Evolutionary conservation across 2,888 invertebrate species (phyloP).

Genomic region (Tetragonisca angustula): DNA sequence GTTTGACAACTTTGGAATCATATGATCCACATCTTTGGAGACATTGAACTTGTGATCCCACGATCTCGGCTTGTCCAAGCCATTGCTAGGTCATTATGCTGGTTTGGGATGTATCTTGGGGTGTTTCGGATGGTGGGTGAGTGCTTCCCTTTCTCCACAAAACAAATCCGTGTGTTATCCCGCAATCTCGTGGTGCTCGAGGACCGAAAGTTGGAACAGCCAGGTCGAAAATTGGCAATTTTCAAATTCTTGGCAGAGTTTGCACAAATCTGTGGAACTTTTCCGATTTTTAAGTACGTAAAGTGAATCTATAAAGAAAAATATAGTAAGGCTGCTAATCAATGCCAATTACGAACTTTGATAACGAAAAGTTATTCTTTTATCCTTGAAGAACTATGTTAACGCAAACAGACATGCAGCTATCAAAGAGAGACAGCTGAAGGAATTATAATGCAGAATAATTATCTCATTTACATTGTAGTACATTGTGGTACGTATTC

Average conservation of each 20-base stretch:
- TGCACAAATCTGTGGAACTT: too few relatives aligned
- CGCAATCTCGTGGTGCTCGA: neutral
- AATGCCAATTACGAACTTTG: too few relatives aligned
- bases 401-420: too few relatives aligned
- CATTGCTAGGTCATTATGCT: neutral
- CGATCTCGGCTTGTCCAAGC: neutral
- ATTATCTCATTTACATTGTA: too few relatives aligned
- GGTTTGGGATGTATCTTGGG: neutral
- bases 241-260: neutral
- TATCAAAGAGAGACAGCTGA: too few relatives aligned
- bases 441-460: too few relatives aligned
- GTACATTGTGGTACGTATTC: neutral
- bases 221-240: neutral
- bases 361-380: neutral
- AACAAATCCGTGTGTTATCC: neutral
- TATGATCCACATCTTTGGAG: neutral
- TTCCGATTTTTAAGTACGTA: neutral
- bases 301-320: too few relatives aligned
- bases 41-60: neutral
- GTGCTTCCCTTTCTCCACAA: neutral
- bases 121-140: neutral
- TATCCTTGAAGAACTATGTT: neutral
- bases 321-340: neutral
- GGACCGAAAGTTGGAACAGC: neutral
- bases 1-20: neutral